phyloP scores from a whole-genome alignment of 2,888 invertebrate species.

The Pseudeuparius sepicola region DNA sequence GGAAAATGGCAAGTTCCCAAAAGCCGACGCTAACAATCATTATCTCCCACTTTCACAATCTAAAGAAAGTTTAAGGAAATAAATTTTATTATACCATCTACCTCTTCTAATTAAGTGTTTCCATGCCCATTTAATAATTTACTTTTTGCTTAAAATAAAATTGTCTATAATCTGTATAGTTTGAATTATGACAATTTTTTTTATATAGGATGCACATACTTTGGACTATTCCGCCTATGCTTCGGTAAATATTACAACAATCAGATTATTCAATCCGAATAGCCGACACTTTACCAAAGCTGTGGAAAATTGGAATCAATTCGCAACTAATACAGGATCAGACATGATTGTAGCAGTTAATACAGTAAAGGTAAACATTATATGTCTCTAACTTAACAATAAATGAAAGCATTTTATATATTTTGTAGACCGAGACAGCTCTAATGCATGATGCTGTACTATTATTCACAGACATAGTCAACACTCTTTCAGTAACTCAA shows the following conservation, averaged over 20 bases:
- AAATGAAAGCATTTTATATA: neutral
- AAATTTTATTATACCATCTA: no score
- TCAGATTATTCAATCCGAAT: conserved; percentile 51
- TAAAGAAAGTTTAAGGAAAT: no score
- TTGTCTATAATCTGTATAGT: neutral
- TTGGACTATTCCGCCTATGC: conserved; percentile 49
- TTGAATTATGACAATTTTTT: conserved; percentile 2
- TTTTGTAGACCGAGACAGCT: conserved; percentile 51
- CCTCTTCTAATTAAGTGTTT: no score
- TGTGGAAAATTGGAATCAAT: no score
- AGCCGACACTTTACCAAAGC: no score
- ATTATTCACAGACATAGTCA: conserved; percentile 51
- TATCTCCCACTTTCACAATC: no score
- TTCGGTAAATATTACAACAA: conserved; percentile 60
- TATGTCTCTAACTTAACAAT: neutral
- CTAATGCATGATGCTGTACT: conserved; percentile 59
- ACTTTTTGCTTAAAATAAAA: no score
- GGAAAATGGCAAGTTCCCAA: no score
- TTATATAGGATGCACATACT: conserved; percentile 50
- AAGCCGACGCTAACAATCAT: no score
- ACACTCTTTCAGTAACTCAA: no score
- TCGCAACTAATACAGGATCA: conserved; percentile 1
- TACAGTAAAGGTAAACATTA: no score
- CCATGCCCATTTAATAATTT: no score
- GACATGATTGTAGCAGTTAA: conserved; percentile 6